Evolutionary conservation across 2,113 vertebrate genomes (phyloP), one percentile per base, ranked within the genome.

Genomic region (Microcebus murinus): DNA sequence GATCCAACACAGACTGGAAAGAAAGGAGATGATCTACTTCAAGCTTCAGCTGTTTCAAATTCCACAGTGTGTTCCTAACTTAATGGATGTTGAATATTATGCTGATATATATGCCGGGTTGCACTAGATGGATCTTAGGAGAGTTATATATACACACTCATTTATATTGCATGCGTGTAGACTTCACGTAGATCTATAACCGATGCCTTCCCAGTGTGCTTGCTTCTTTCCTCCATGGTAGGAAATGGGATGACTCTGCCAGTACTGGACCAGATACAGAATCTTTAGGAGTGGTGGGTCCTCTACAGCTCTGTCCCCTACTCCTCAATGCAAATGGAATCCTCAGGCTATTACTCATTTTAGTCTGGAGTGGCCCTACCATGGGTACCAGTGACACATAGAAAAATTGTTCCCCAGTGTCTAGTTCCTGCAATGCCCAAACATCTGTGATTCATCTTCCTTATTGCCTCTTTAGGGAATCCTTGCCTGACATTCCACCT

Each of bases 21-120:
- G 76, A 94, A 97, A 82, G 90, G 80, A 97, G 84, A 97, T 90
- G 67, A 96, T 95, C 71, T 97, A 96, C 88, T 97, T 97, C 91
- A 96, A 96, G 83, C 68, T 83, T 59, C 76, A 97, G 90, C 97
- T 50, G 65, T 87, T 96, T 94, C 36, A 39, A 91, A 96, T 96
- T 94, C 87, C 90, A 79, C 59, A 79, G 27, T 70, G 48, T 91
- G 39, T 94, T 80, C 52, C 42, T 83, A 94, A 90, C 59, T 94
- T 93, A 94, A 96, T 91, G 83, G 61, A 96, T 97, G 70, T 57
- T 84, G 92, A 90, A 83, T 83, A 96, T 70, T 81, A 89, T 70
- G 57, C 79, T 86, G 87, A 65, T 87, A 57, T 65, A 87, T 92
- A 91, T 79, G 63, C 50, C 70, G 31, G 61, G 67, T 70, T 87